These are phyloP conservation scores for Polyodon spathula DNA, from an alignment of 2,113 vertebrate species.

Conservation along the genomic window DNA sequence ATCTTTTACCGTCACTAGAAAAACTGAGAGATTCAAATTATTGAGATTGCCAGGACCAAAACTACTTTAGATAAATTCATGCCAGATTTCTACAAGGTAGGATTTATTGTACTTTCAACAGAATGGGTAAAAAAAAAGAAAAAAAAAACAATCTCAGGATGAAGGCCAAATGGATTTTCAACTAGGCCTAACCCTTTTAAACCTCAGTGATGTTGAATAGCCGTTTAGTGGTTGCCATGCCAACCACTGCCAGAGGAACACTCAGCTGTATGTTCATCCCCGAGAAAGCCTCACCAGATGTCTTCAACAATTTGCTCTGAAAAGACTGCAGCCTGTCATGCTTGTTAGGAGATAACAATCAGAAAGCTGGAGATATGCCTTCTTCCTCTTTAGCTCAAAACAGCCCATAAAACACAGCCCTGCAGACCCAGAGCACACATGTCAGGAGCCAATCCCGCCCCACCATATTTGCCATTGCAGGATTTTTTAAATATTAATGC, in stretches of 20 bases:
- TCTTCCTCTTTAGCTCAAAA: constrained; percentile 58
- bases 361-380: constrained; percentile 60
- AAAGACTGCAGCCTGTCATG: constrained; percentile 81
- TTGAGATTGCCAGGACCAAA: constrained; percentile 31
- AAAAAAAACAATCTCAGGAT: constrained; percentile 57
- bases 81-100: constrained; percentile 46
- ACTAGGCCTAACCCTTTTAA: constrained; percentile 90
- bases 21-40: constrained; percentile 21
- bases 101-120: constrained; percentile 60
- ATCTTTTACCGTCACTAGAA: neutral
- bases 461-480: constrained; percentile 53
- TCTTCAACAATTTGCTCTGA: constrained; percentile 97
- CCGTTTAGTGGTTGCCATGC: constrained; percentile 94
- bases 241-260: constrained; percentile 90
- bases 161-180: constrained; percentile 97
- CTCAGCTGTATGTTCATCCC: constrained; percentile 72
- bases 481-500: constrained; percentile 88
- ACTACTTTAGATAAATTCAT: constrained; percentile 55
- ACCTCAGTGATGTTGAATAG: constrained; percentile 85
- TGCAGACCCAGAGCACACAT: constrained; percentile 46
- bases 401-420: constrained; percentile 58
- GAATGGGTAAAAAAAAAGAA: constrained; percentile 36
- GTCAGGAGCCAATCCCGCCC: constrained; percentile 41
- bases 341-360: constrained; percentile 91
- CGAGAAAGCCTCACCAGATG: constrained; percentile 94